These are phyloP conservation scores for Megaptera novaeangliae DNA, from an alignment of 2,113 vertebrate genomes.

Conservation along the genomic window DNA sequence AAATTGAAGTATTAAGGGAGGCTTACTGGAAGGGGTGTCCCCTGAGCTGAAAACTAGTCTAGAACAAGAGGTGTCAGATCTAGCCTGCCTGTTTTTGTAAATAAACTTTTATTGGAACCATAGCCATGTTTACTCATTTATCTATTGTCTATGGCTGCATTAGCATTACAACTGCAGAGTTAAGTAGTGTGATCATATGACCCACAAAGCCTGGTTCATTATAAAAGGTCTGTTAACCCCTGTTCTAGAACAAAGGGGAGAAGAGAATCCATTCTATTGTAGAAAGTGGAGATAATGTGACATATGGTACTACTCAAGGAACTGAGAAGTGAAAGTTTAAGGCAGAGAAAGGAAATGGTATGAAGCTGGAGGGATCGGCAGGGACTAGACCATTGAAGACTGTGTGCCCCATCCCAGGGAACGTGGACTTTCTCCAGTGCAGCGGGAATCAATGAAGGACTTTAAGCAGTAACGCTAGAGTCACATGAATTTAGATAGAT, in stretches of 20 bases:
- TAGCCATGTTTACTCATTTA: background rate
- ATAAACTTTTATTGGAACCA: background rate
- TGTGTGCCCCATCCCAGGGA: background rate
- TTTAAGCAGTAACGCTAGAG: background rate
- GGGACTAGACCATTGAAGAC: background rate
- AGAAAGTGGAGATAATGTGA: background rate
- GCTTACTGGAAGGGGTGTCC: background rate
- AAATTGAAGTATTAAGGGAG: background rate
- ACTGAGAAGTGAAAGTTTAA: background rate
- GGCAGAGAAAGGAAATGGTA: background rate
- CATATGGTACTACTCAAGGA: background rate
- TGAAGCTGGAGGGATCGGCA: background rate
- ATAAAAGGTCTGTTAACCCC: background rate
- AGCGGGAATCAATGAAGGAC: background rate
- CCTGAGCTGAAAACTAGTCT: background rate
- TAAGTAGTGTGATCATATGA: background rate
- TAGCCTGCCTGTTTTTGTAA: background rate
- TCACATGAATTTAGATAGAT: background rate
- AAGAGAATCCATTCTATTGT: background rate
- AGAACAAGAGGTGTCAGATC: background rate
- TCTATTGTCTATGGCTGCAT: background rate
- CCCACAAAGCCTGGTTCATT: background rate
- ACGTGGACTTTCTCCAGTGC: background rate
- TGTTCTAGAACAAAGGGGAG: background rate
- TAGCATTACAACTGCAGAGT: background rate